A percentile compares a stretch with the other conserved stretches of the same genome.
phyloP scores from a whole-genome alignment of 2,797 vertebrate species.

The Malacoraja senta region DNA sequence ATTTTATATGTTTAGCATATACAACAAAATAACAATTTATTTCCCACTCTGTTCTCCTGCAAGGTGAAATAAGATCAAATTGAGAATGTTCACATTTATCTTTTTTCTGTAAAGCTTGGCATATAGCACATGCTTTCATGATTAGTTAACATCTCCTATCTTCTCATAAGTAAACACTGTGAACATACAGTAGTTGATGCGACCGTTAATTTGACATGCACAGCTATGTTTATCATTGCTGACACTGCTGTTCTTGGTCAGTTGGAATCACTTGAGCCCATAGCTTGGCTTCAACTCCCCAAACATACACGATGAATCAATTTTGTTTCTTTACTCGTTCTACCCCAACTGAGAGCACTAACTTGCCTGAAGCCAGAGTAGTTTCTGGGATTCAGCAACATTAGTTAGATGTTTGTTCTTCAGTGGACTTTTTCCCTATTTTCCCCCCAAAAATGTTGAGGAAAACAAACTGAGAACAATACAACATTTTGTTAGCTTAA shows the following conservation, averaged over 20 bases:
- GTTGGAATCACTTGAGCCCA: neutral
- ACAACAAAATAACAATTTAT: too few species aligned
- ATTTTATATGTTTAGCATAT: too few species aligned
- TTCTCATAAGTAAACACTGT: neutral
- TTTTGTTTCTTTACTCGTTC: too few species aligned
- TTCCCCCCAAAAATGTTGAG: neutral
- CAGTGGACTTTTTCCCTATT: too few species aligned
- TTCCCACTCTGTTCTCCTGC: too few species aligned
- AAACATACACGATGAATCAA: neutral
- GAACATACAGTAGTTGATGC: neutral
- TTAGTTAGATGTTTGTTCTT: neutral
- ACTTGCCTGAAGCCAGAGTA: too few species aligned
- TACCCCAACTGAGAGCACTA: neutral
- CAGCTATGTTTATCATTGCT: neutral
- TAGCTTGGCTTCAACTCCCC: too few species aligned
- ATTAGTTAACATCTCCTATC: neutral
- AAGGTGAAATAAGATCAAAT: neutral
- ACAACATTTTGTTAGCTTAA: neutral
- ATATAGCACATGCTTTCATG: neutral
- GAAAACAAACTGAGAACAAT: neutral
- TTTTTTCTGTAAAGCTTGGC: neutral
- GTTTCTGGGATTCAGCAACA: neutral
- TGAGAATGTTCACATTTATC: neutral
- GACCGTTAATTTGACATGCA: neutral
- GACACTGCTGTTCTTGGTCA: neutral